These are phyloP conservation scores for Macroglossus sobrinus DNA, from an alignment of 2,113 vertebrate genomes.

Conservation along the genomic window DNA sequence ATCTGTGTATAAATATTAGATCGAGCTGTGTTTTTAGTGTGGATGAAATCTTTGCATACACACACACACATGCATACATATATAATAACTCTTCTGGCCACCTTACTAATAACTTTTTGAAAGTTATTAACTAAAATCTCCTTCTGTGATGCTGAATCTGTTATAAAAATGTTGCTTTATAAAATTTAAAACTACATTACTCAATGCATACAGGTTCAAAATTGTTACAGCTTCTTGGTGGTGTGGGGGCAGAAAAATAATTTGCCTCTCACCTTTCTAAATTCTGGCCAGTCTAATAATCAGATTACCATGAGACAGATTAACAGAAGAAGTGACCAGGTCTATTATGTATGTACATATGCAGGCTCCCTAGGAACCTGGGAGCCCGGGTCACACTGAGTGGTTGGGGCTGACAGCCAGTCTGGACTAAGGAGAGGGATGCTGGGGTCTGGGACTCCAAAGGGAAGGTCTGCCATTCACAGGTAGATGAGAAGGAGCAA, in stretches of 20 bases:
- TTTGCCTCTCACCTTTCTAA: not conserved
- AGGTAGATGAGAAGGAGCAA: not conserved
- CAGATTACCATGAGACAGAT: not conserved
- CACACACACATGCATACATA: too few relatives aligned
- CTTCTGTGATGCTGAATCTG: not conserved
- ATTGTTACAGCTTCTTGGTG: not conserved
- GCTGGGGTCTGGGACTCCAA: not conserved
- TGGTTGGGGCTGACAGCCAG: not conserved
- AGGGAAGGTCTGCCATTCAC: not conserved
- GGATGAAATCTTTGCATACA: not conserved
- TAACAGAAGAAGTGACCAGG: not conserved
- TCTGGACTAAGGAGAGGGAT: not conserved
- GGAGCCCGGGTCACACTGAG: too few relatives aligned
- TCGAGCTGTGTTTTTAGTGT: not conserved
- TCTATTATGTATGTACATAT: not conserved
- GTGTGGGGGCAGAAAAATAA: not conserved
- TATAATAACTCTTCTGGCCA: not conserved
- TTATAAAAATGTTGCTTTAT: constrained; percentile 6
- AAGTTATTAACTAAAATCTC: constrained; percentile 26
- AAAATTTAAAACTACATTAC: not conserved
- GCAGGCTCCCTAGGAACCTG: not conserved
- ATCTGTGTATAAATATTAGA: not conserved
- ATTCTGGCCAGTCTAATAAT: not conserved
- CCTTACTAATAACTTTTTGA: not conserved
- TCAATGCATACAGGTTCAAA: not conserved